These are phyloP conservation scores for Chymomyza amoena DNA, from an alignment of 2,888 invertebrate species.

Conservation along the genomic window DNA sequence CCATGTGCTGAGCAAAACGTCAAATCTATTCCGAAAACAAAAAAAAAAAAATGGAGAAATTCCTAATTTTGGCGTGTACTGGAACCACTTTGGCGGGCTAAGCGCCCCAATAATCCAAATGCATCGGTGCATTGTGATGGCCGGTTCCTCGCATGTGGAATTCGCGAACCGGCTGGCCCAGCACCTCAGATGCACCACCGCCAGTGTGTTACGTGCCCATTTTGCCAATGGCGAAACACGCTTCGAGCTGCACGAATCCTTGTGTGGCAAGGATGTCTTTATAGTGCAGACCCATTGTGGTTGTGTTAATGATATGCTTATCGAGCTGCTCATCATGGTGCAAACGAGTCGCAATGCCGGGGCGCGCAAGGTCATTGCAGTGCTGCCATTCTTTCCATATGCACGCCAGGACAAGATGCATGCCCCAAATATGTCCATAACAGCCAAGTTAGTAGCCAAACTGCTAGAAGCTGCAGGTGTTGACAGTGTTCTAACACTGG, in stretches of 20 bases:
- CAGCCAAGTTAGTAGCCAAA: constrained; percentile 34
- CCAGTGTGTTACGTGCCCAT: background rate
- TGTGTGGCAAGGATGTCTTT: constrained; percentile 19
- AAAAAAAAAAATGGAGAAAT: background rate
- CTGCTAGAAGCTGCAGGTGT: constrained; percentile 20
- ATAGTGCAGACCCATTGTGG: constrained; percentile 15
- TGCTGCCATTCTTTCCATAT: constrained; percentile 23
- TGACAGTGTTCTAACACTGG: constrained; percentile 21
- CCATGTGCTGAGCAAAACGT: too few species aligned
- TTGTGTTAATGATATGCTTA: constrained; percentile 22
- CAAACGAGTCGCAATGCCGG: constrained; percentile 23
- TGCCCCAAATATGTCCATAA: constrained; percentile 12
- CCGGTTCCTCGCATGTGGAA: constrained; percentile 7
- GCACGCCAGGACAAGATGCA: constrained; percentile 24
- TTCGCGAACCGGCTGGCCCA: background rate
- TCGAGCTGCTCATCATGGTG: constrained; percentile 24
- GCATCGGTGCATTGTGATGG: background rate
- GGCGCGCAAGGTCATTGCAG: constrained; percentile 17
- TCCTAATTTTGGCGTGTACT: background rate
- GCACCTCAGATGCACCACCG: background rate
- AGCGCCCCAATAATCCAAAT: background rate
- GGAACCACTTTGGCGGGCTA: too few species aligned
- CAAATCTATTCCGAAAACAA: too few species aligned
- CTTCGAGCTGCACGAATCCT: constrained; percentile 21
- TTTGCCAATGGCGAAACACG: constrained; percentile 4